Evolutionary conservation across 2,888 invertebrate genomes (phyloP).

Genomic region (Copidosoma aretas): DNA sequence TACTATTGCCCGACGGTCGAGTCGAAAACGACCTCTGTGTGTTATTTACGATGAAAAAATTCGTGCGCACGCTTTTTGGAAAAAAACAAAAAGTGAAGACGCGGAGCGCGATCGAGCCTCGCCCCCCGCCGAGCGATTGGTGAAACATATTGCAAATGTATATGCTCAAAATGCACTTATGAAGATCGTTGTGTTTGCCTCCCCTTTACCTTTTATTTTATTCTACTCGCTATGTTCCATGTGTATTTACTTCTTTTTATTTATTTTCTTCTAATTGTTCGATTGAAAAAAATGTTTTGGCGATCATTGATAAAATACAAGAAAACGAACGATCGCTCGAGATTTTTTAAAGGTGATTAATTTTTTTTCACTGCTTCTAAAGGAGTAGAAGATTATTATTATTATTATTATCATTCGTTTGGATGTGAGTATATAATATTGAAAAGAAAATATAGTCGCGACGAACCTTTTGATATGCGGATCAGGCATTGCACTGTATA

Average conservation of each 20-base stretch:
- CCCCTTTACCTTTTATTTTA: conserved; percentile 18
- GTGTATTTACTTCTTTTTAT: not conserved
- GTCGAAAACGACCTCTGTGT: no score
- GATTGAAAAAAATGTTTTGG: not conserved
- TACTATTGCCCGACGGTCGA: not conserved
- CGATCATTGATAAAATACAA: not conserved
- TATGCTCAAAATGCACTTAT: conserved; percentile 36
- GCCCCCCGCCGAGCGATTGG: conserved; percentile 13
- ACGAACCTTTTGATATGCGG: conserved; percentile 34
- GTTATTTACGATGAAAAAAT: not conserved
- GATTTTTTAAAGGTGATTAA: not conserved
- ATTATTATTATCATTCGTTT: no score
- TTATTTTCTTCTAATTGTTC: not conserved
- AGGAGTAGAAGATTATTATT: not conserved
- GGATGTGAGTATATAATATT: no score
- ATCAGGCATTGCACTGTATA: not conserved
- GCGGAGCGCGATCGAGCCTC: conserved; percentile 17
- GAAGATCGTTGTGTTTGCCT: conserved; percentile 41
- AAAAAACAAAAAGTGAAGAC: not conserved
- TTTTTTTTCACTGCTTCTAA: conserved; percentile 7
- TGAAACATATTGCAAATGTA: not conserved
- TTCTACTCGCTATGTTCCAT: conserved; percentile 13
- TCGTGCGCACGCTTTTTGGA: not conserved
- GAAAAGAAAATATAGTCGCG: not conserved
- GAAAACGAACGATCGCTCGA: no score